phyloP scores from a whole-genome alignment of 2,113 vertebrate species.

The Orientallactaga bullata region DNA sequence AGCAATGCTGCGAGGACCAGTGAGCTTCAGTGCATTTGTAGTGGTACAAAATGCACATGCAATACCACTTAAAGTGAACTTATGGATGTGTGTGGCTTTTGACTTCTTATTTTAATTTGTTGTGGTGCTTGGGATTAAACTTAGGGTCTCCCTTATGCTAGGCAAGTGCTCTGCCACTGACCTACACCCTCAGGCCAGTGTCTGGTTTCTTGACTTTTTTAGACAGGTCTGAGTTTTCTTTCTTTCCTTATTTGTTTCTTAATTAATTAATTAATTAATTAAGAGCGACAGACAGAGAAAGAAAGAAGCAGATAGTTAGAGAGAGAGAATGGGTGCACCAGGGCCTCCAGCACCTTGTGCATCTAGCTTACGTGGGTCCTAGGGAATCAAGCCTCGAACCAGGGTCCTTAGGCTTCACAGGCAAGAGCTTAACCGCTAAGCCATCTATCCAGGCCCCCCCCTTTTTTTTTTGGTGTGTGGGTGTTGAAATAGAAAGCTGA shows the following conservation, averaged over 20 bases:
- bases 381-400: too few species aligned
- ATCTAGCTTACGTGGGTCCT: too few species aligned
- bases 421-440: too few species aligned
- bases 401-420: too few species aligned
- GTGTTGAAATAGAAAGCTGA: slow-evolving; percentile 2
- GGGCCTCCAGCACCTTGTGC: too few species aligned
- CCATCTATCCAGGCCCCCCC: too few species aligned
- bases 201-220: not conserved
- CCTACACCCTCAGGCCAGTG: not conserved
- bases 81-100: not conserved
- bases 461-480: not conserved
- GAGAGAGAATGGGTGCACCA: too few species aligned
- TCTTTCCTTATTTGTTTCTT: too few species aligned
- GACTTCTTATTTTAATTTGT: not conserved
- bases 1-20: not conserved
- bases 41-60: not conserved
- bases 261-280: too few species aligned
- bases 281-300: too few species aligned
- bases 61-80: not conserved
- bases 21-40: not conserved
- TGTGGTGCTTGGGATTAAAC: not conserved
- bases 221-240: too few species aligned
- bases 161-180: not conserved
- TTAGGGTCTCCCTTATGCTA: not conserved
- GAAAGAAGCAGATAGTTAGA: too few species aligned